Base-by-base conservation (phyloP, 2,113 vertebrate genomes). In the Cygnus buccinator region DNA sequence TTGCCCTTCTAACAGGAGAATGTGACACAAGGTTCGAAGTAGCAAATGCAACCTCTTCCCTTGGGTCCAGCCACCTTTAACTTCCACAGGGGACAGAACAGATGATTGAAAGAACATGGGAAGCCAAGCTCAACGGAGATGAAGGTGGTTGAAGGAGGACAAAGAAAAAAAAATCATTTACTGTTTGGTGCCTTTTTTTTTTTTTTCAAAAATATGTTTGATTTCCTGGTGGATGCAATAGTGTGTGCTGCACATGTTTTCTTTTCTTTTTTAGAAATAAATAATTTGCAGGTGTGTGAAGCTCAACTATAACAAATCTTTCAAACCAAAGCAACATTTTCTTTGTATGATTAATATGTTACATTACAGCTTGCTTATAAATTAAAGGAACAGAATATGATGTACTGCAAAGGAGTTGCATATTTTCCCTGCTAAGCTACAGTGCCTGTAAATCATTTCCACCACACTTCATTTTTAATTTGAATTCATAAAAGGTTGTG, bases 221-320 rank as follows among this genome's bases (percentile, higher is more conserved):
- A 84, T 93, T 95, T 67, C 54, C 75, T 66, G 43, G 41, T 67
- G 26, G 52, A 73, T 87, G 22, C 35, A 39, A 37, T 29, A 28
- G 44, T 10, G 58, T 92, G 80, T n/a, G 18, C 46, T 68, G 52
- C 54, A 59, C 35, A 18, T 77, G 59, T 68, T 95, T 95, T 89
- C 58, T 84, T 85, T 93, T 87, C 31, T 46, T 68, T 87, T 85
- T 48, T 22, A 76, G 77, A 72, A 94, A 82, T 72, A 94, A 95
- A 95, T 97, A 96, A 93, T 95, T 94, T 93, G n/a, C 67, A 97
- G 94, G 85, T 96, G 65, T 29, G 1, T 75, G 77, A 77, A 93
- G 48, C 84, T 96, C 90, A 83, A 11, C 82, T 87, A 59, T 59
- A 95, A 94, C 89, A 97, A 97, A 96, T 97, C 90, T 96, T 97